Base-by-base conservation (phyloP, 2,888 invertebrate genomes). In the Catonia carolina region DNA sequence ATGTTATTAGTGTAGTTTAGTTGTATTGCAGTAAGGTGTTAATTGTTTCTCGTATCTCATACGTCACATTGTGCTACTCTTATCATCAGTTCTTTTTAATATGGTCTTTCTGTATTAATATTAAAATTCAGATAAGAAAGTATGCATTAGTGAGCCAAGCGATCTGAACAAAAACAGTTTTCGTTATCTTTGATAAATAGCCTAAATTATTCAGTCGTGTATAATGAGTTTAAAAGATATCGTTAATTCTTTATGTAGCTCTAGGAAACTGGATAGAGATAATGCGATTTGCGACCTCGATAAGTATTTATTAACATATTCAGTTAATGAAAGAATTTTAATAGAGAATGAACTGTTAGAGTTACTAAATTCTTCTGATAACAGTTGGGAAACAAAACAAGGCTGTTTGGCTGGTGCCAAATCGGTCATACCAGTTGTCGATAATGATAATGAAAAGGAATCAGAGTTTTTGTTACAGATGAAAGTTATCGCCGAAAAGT, bases 351-450 rank as follows among this genome's bases (percentile, higher is more conserved):
- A 61, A 51, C 57, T 66, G 10, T 37, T 66, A 14, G 56, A 59
- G 23, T 33, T 62, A 22, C 31, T 66, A 51, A 60, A 51, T 42
- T 60, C 61, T 61, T 58, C 59, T 10, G 64, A 65, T 17, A 60
- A 62, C 15, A 57, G 66, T 14, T 75, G 75, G 75, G 75, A 75
- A 66, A 66, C 66, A 1, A 73, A 70, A 60, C 73, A 74, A 64
- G 75, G 74, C 4, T 69, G 69, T 27, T 64, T 75, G 45, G 67
- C 73, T 64, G 74, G 71, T 5, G 66, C 69, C 7, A 72, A 71
- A 61, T 68, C 69, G 27, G 49, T 74, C 6, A 63, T 73, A 42
- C 55, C 63, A 10, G 60, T 62, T 37, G 47, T 67, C 8, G 62
- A 67, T 55, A 47, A 58, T 12, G 64, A 64, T 47, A 62, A 67